Percentiles rank a stretch among this genome's conserved stretches.
Conservation (phyloP, 2,888 invertebrate genomes). For the Pachycephus smyrnensis region DNA sequence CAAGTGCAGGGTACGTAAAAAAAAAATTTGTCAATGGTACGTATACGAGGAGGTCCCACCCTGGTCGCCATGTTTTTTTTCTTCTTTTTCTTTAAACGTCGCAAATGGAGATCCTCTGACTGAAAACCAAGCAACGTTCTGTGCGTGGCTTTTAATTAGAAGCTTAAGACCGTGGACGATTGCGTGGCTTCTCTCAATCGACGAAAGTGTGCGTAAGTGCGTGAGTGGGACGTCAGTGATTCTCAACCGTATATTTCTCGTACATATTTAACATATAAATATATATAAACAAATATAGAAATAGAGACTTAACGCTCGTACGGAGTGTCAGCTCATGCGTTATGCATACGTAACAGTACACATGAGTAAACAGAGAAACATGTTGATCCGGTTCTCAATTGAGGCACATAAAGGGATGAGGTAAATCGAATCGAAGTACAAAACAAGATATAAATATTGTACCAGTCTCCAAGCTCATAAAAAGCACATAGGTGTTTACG, state of each 20-base stretch:
- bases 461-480: background rate
- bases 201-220: background rate
- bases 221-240: constrained; percentile 15
- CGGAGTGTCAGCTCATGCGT: background rate
- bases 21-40: background rate
- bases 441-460: background rate
- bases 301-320: background rate
- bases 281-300: background rate
- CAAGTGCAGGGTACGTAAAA: background rate
- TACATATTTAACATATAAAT: background rate
- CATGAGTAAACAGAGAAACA: background rate
- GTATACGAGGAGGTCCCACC: background rate
- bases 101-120: background rate
- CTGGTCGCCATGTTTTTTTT: background rate
- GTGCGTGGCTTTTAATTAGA: constrained; percentile 48
- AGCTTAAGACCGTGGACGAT: constrained; percentile 41
- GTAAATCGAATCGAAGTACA: background rate
- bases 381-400: background rate
- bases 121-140: background rate
- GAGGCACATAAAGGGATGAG: background rate
- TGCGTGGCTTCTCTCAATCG: constrained; percentile 34
- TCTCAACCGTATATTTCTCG: constrained; percentile 8
- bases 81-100: background rate
- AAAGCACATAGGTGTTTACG: background rate
- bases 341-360: background rate